phyloP scores from a whole-genome alignment of 2,797 vertebrate genomes.

The Aulostomus chinensis region DNA sequence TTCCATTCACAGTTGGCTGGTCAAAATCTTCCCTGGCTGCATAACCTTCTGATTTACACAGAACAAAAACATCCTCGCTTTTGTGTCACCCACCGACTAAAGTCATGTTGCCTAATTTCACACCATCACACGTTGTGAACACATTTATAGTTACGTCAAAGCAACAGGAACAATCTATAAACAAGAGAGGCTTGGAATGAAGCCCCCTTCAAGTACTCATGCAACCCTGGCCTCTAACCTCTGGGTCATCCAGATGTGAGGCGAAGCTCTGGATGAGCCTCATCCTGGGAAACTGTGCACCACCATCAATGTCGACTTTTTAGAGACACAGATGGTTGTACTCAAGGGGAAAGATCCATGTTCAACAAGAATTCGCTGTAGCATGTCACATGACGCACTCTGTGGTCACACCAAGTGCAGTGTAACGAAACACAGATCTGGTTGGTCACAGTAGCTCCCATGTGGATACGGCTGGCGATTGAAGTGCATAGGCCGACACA shows the following conservation, averaged over 20 bases:
- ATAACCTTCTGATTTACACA: too few species aligned
- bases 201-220: constrained; percentile 31
- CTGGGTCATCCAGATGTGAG: constrained; percentile 74
- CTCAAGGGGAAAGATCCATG: constrained; percentile 53
- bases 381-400: constrained; percentile 54
- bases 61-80: too few species aligned
- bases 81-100: too few species aligned
- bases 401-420: constrained; percentile 39
- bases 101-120: neutral
- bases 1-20: too few species aligned
- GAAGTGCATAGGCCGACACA: constrained; percentile 49
- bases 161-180: constrained; percentile 26
- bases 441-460: constrained; percentile 51
- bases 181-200: constrained; percentile 40
- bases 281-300: constrained; percentile 67
- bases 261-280: constrained; percentile 54
- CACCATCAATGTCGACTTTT: constrained; percentile 50
- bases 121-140: neutral
- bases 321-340: constrained; percentile 68
- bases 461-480: constrained; percentile 54
- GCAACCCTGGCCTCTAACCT: constrained; percentile 50
- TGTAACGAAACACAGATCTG: constrained; percentile 63
- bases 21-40: too few species aligned
- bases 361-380: constrained; percentile 57
- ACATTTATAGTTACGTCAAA: constrained; percentile 11